A percentile compares a stretch with the other conserved stretches of the same genome.
These are phyloP conservation scores for Agriopis marginaria DNA, from an alignment of 2,888 invertebrate genomes.

Conservation along the genomic window DNA sequence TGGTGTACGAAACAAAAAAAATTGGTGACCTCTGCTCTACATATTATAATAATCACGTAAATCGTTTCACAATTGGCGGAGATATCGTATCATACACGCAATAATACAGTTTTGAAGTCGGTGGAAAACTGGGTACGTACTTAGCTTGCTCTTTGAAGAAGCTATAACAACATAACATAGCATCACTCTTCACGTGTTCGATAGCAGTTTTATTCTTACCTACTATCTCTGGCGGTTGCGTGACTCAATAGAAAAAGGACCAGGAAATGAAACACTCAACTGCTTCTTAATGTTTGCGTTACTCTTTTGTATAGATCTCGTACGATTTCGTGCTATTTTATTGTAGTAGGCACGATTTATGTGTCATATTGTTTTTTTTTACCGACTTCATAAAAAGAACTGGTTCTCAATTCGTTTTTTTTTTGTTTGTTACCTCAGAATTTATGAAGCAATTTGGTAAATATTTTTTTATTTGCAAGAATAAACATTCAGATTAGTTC, in stretches of 20 bases:
- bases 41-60: too few species aligned
- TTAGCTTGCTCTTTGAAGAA: constrained; percentile 2
- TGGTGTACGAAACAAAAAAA: too few species aligned
- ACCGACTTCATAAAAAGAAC: too few species aligned
- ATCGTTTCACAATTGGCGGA: too few species aligned
- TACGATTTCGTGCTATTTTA: constrained; percentile 2
- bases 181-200: constrained; percentile 38
- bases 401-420: too few species aligned
- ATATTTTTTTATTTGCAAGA: too few species aligned
- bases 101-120: too few species aligned
- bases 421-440: too few species aligned
- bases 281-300: constrained; percentile 63
- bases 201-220: constrained; percentile 53
- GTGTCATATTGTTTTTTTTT: not conserved
- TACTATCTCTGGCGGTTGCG: constrained; percentile 50
- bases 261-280: constrained; percentile 71
- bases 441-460: too few species aligned
- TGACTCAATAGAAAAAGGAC: constrained; percentile 58
- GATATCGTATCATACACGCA: too few species aligned
- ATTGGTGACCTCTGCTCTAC: too few species aligned
- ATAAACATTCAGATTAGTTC: too few species aligned
- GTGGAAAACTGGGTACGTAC: not conserved
- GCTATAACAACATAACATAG: constrained; percentile 17
- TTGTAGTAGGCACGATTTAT: not conserved
- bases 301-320: constrained; percentile 49